Base-by-base conservation (phyloP, 2,797 vertebrate species). In the Acomys russatus region DNA sequence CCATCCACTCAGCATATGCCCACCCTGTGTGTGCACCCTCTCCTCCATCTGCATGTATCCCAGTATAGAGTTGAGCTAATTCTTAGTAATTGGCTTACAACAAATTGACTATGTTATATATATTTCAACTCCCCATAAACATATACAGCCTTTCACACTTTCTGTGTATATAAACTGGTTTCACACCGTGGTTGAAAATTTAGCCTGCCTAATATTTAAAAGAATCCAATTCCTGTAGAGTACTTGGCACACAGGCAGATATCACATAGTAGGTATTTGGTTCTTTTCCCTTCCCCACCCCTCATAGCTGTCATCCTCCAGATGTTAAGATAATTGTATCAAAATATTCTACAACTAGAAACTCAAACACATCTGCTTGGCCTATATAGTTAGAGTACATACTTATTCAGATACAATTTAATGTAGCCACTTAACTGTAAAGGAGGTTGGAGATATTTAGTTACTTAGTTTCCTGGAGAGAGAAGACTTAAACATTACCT, bases 281-380 rank as follows among this genome's bases (percentile, higher is more conserved):
- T 56, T 85, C 74, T 71, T 80, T 66, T 66, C 30, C 64, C 49
- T 95, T 20, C 6, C 63, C 85, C 68, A 49, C 17, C 17, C 17
- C 17, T 12, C 25, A 35, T 94, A 66, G 25, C 33, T 86, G 83
- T 87, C 12, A 59, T 18, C 80, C 59, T 88, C 28, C 6, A 59
- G 68, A 86, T 77, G 64, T 88, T 96, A 94, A 92, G 94, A 92
- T 95, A 88, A 91, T 78, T 4, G 1, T n/a, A 84, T 92, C 90
- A 44, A 91, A 68, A 68, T 49, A 74, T 95, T 88, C 54, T 30
- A 0, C 63, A 33, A 85, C 71, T 38, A n/a, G 80, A 83, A 87
- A 63, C 80, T 25, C 85, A 79, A 87, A 35, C 82, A 23, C 87
- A 51, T 93, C 76, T 95, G 22, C 23, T 77, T 85, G 86, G 33